phyloP scores from a whole-genome alignment of 2,113 vertebrate genomes.

The Sminthopsis crassicaudata region DNA sequence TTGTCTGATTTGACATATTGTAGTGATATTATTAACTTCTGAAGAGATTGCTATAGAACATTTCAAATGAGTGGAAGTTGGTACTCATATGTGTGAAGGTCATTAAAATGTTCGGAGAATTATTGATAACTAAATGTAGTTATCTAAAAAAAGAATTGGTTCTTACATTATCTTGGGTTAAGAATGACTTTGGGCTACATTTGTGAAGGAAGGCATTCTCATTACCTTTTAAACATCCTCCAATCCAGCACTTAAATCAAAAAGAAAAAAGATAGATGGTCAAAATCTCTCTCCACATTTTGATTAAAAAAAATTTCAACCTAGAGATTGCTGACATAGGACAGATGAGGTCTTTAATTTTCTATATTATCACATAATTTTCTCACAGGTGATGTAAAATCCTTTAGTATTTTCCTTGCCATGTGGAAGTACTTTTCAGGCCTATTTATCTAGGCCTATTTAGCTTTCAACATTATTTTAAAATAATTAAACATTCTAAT shows the following conservation, averaged over 20 bases:
- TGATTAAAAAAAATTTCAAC: background rate
- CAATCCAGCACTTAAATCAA: slow-evolving; percentile 12
- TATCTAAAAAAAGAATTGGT: slow-evolving; percentile 21
- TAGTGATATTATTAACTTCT: slow-evolving; percentile 72
- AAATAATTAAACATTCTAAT: background rate
- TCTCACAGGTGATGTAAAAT: background rate
- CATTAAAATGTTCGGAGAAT: slow-evolving; percentile 49
- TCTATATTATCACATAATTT: slow-evolving; percentile 30
- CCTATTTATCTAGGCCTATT: background rate
- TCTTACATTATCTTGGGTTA: slow-evolving; percentile 46
- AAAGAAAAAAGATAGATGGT: slow-evolving; percentile 1
- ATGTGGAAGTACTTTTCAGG: background rate
- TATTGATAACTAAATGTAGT: slow-evolving; percentile 34
- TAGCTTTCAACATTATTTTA: background rate
- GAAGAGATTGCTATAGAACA: slow-evolving; percentile 61
- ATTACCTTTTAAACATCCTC: slow-evolving; percentile 17
- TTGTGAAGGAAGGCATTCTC: background rate
- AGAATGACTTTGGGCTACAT: background rate
- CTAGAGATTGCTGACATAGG: background rate
- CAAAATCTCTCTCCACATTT: background rate
- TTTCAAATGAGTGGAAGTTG: slow-evolving; percentile 62
- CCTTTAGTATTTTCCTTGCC: background rate
- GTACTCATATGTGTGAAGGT: slow-evolving; percentile 40
- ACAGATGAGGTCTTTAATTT: slow-evolving; percentile 1
- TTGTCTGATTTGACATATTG: slow-evolving; percentile 70